Conservation (phyloP, 2,888 invertebrate species). For the Geotrupes spiniger region DNA sequence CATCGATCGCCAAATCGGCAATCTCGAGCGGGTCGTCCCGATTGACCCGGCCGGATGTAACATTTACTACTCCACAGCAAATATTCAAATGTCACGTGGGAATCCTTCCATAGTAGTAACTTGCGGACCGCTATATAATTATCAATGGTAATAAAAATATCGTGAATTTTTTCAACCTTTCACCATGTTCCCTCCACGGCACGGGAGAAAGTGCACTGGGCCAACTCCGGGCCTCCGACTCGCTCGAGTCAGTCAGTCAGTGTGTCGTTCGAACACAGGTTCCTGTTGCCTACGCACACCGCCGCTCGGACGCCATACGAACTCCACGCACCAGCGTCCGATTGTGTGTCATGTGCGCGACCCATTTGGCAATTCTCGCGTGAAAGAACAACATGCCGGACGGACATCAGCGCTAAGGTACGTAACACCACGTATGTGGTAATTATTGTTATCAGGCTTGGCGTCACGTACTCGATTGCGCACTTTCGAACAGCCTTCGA, state of each 20-base stretch:
- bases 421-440: neutral
- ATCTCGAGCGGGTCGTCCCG: no score
- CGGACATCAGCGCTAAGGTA: neutral
- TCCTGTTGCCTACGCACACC: constrained; percentile 24
- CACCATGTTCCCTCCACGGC: constrained; percentile 28
- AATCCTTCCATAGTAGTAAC: neutral
- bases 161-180: constrained; percentile 27
- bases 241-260: constrained; percentile 44
- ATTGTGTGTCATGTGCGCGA: constrained; percentile 6
- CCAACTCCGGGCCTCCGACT: constrained; percentile 15
- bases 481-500: no score
- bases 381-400: neutral
- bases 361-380: neutral
- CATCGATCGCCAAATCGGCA: no score
- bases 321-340: neutral
- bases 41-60: no score
- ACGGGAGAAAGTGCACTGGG: constrained; percentile 29
- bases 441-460: no score
- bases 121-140: constrained; percentile 6
- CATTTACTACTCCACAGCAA: no score
- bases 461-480: no score
- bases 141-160: constrained; percentile 11
- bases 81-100: neutral
- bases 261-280: constrained; percentile 43
- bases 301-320: neutral